Percentiles rank a stretch among this genome's conserved stretches.
Conservation (phyloP, 2,888 invertebrate species). For the Drosophila prolongata region DNA sequence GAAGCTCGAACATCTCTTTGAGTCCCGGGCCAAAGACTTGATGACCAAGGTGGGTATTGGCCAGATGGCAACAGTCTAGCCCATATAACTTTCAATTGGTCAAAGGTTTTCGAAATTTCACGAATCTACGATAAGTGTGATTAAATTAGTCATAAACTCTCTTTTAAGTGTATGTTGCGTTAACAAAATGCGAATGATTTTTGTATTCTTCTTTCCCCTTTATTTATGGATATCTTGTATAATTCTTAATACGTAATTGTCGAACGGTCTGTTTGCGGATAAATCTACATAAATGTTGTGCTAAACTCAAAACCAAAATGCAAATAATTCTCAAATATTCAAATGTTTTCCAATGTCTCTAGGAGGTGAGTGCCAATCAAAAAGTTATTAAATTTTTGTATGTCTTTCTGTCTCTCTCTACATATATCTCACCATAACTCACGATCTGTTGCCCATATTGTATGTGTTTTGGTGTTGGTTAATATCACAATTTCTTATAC, state of each 20-base stretch:
- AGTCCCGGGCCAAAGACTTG: conserved; percentile 97
- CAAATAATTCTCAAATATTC: conserved; percentile 45
- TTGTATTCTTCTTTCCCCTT: conserved; percentile 68
- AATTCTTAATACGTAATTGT: conserved; percentile 58
- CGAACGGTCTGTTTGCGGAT: conserved; percentile 74
- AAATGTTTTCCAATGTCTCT: conserved; percentile 62
- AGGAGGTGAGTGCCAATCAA: conserved; percentile 81
- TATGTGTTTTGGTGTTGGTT: conserved; percentile 70
- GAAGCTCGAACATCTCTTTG: conserved; percentile 98
- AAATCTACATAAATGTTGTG: conserved; percentile 73
- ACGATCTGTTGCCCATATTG: conserved; percentile 37
- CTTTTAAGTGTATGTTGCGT: conserved; percentile 41
- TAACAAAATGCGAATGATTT: conserved; percentile 69
- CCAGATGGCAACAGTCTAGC: background rate
- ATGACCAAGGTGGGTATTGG: conserved; percentile 92
- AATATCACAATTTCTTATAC: conserved; percentile 17
- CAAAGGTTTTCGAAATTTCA: conserved; percentile 40
- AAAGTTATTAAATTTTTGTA: conserved; percentile 51
- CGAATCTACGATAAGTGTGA: conserved; percentile 38
- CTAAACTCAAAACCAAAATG: conserved; percentile 54
- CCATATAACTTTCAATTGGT: conserved; percentile 26
- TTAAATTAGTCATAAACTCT: conserved; percentile 41
- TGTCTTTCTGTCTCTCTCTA: conserved; percentile 42
- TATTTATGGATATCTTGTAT: conserved; percentile 49
- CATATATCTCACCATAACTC: conserved; percentile 29